Percentiles rank a stretch among this genome's conserved stretches.
These are phyloP conservation scores for Schlechtendalia chinensis DNA, from an alignment of 1,140 invertebrate genomes.

Conservation along the genomic window DNA sequence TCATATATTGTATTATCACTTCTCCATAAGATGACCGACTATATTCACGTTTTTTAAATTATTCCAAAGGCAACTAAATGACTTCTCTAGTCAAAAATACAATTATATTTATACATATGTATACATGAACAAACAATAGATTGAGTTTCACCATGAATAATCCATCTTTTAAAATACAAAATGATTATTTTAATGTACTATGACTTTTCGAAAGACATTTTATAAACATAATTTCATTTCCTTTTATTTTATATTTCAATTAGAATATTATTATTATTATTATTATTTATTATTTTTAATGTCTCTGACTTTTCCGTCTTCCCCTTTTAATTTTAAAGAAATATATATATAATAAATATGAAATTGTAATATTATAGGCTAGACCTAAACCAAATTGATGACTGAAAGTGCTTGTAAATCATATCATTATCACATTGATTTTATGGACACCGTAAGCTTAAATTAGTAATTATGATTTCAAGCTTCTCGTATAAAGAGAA, in stretches of 20 bases:
- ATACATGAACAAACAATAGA: constrained; percentile 4
- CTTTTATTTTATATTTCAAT: constrained; percentile 10
- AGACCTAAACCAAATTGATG: neutral
- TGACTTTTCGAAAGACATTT: neutral
- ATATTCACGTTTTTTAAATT: neutral
- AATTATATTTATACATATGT: neutral
- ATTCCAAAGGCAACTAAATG: constrained; percentile 21
- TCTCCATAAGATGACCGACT: neutral
- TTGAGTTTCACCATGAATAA: neutral
- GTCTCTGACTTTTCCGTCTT: constrained; percentile 21
- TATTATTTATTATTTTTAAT: no score
- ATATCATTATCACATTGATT: constrained; percentile 9
- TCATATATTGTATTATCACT: constrained; percentile 36
- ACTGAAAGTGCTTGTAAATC: neutral
- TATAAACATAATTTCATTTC: neutral
- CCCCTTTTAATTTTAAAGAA: constrained; percentile 25
- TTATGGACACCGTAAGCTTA: neutral
- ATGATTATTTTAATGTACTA: neutral
- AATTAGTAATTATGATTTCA: neutral
- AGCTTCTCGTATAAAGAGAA: constrained; percentile 12
- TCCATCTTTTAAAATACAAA: neutral
- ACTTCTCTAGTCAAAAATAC: constrained; percentile 11
- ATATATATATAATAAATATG: constrained; percentile 15
- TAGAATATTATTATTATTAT: neutral
- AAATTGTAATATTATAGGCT: constrained; percentile 30